These are phyloP conservation scores for Nephrotoma flavescens DNA, from an alignment of 2,888 invertebrate genomes.

Conservation along the genomic window DNA sequence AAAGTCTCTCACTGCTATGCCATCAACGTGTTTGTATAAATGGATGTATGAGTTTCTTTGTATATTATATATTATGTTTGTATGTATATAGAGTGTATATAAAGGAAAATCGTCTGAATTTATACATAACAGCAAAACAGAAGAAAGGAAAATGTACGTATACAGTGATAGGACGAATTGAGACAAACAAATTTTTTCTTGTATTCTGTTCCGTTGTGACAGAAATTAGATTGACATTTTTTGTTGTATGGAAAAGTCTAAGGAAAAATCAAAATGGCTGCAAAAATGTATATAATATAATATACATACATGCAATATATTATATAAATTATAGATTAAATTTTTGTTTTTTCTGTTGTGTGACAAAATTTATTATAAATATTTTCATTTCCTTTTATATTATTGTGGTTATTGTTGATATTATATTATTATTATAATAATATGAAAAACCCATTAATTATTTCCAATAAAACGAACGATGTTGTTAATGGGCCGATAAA, in stretches of 20 bases:
- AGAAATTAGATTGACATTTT: slow-evolving; percentile 2
- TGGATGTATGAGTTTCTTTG: too few relatives aligned
- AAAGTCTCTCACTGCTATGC: background rate
- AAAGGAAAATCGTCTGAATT: background rate
- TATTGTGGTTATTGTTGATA: background rate
- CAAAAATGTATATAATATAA: background rate
- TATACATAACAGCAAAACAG: background rate
- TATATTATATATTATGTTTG: too few relatives aligned
- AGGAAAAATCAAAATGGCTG: slow-evolving; percentile 2
- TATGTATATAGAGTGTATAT: background rate
- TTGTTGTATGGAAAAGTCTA: background rate
- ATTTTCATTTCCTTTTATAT: background rate
- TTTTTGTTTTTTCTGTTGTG: background rate
- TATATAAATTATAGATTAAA: background rate
- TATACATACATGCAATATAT: background rate
- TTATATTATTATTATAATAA: background rate
- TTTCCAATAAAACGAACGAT: slow-evolving; percentile 17
- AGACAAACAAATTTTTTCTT: background rate
- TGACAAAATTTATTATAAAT: background rate
- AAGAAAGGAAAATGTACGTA: background rate
- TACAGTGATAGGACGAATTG: background rate
- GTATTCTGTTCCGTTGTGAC: background rate
- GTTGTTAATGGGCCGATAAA: slow-evolving; percentile 19
- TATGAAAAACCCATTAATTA: slow-evolving; percentile 17
- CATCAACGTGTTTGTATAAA: background rate